Evolutionary conservation across 1,140 invertebrate genomes (phyloP), one percentile per base, ranked within the genome.

Genomic region (Brachionus paranguensis): DNA sequence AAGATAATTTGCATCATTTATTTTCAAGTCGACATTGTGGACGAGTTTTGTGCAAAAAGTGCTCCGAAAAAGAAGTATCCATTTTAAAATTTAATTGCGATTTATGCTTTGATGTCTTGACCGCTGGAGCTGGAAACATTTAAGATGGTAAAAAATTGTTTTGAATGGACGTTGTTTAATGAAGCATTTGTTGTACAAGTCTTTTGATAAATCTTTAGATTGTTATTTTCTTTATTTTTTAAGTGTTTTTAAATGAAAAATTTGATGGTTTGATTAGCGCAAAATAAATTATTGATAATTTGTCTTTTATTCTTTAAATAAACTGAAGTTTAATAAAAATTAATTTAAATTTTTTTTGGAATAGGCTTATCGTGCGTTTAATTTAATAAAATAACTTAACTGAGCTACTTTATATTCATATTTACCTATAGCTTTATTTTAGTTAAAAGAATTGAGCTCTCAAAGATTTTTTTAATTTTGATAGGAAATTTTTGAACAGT

Each of bases 61-160:
- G 96, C 89, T 96, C 95, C 0, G 93, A 93, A 86, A 95, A 95
- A 89, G 95, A 97, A 87, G 93, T 98, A 84, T 95, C 96, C 6
- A 98, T 99, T 86, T 87, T 97, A 5, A 99, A 99, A 90, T 99
- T 97, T 88, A 93, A 93, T 84, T 91, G 95, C 85, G 92, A 93
- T 85, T 93, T 96, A 37, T 98, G 96, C 89, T 96, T 95, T 88
- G 94, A 96, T 87, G 95, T 97, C 2, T 41, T 81, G 12, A 81
- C 78, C 5, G 50, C 78, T 37, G 78, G 78, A 20, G 78, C 78
- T 68, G 53, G 45, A 10, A 50, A 76, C 11, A 50, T 50, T 11
- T 76, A 47, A 37, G 33, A 37, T 37, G 0, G 33, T 0, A 5
- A 37, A 29, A 7, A 37, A 37, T 37, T 37, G 33, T 37, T 37